Conservation (phyloP, 2,888 invertebrate species). For the Imbricaverruca yamaguchii region DNA sequence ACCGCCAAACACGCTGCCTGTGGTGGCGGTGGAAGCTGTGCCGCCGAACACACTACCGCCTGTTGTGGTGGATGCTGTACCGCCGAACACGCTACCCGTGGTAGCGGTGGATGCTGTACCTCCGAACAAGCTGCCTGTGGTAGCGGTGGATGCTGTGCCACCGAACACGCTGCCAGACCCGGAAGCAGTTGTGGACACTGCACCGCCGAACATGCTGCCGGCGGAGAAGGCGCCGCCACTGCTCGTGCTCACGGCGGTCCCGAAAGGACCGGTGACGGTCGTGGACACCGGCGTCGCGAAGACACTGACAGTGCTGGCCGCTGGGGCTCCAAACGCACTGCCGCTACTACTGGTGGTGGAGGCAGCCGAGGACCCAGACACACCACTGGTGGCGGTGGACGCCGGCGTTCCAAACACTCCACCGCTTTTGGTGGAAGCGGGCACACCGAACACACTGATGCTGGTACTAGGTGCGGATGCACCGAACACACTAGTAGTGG, state of each 20-base stretch:
- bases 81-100: not conserved
- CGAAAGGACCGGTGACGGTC: not conserved
- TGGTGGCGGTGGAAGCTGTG: not conserved
- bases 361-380: slow-evolving; percentile 22
- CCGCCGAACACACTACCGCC: not conserved
- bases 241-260: too few species aligned
- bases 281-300: too few species aligned
- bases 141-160: slow-evolving; percentile 4
- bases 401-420: not conserved
- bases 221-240: not conserved
- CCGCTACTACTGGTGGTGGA: not conserved
- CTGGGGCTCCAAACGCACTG: not conserved
- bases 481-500: slow-evolving; percentile 24
- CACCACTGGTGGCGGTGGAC: slow-evolving; percentile 14
- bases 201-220: slow-evolving; percentile 26
- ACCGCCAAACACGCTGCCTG: slow-evolving; percentile 29
- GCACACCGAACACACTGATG: not conserved
- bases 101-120: slow-evolving; percentile 1
- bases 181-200: slow-evolving; percentile 17
- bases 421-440: slow-evolving; percentile 22
- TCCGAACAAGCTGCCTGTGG: not conserved
- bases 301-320: too few species aligned
- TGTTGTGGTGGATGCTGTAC: not conserved
- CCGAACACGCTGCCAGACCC: slow-evolving; percentile 22
- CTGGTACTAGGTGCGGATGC: slow-evolving; percentile 7